Conservation (phyloP, 2,113 vertebrate genomes). For the Neolamprologus kungweensis region DNA sequence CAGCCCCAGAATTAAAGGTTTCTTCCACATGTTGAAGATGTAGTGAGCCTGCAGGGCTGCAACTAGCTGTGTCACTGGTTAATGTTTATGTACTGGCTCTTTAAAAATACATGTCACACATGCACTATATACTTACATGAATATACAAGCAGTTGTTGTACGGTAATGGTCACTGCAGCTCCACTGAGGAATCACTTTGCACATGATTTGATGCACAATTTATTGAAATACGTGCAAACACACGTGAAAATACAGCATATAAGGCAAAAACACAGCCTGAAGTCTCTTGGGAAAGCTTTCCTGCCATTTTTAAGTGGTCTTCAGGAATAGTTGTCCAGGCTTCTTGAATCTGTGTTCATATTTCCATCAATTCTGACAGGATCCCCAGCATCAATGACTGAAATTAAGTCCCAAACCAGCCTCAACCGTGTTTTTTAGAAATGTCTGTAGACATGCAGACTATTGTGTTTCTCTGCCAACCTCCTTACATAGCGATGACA, state of each 20-base stretch:
- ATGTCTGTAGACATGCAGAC: neutral
- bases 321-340: neutral
- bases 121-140: neutral
- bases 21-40: neutral
- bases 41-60: neutral
- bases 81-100: neutral
- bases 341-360: neutral
- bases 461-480: neutral
- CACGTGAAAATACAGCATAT: fast-evolving
- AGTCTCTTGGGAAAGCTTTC: neutral
- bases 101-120: neutral
- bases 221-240: neutral
- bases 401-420: neutral
- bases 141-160: neutral
- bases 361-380: neutral
- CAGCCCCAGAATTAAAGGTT: neutral
- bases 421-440: neutral
- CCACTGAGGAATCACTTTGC: neutral
- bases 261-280: neutral
- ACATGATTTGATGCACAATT: neutral
- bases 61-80: neutral
- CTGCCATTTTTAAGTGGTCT: neutral
- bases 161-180: neutral
- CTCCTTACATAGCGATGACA: neutral
- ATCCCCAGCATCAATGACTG: neutral